Evolutionary conservation across 2,113 vertebrate genomes (phyloP).

Genomic region (Malaclemys terrapin): DNA sequence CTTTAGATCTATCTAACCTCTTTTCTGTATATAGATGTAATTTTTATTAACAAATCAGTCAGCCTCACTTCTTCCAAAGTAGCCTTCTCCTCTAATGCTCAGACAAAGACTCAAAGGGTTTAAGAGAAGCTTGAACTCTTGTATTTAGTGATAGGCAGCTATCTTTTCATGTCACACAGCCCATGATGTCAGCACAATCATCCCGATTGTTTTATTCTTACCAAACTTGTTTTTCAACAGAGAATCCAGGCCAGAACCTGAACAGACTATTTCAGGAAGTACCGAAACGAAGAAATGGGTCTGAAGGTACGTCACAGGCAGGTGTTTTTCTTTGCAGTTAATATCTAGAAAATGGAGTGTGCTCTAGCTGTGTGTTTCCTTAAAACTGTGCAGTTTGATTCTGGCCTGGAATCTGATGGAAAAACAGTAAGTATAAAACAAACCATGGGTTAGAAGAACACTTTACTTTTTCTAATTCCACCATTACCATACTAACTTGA

Average conservation of each 20-base stretch:
- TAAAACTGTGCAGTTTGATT: constrained; percentile 83
- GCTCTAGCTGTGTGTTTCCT: constrained; percentile 81
- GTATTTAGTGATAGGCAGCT: constrained; percentile 55
- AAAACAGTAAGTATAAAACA: constrained; percentile 91
- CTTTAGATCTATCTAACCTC: constrained; percentile 62
- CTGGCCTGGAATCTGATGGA: constrained; percentile 93
- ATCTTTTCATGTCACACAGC: constrained; percentile 79
- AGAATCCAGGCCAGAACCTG: constrained; percentile 99
- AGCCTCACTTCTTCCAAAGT: constrained; percentile 75
- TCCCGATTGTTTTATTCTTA: constrained; percentile 93
- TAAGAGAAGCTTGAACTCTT: constrained; percentile 43
- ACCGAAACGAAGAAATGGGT: constrained; percentile 97
- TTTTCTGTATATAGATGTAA: constrained; percentile 67
- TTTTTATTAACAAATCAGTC: constrained; percentile 73
- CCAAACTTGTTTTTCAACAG: constrained; percentile 98
- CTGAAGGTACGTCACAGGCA: constrained; percentile 96
- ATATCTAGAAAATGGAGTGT: constrained; percentile 85
- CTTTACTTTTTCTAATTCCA: constrained; percentile 68
- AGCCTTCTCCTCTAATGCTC: constrained; percentile 55
- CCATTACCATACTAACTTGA: constrained; percentile 69
- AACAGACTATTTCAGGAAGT: constrained; percentile 98
- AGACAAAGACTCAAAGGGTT: constrained; percentile 10
- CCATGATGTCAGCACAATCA: constrained; percentile 78
- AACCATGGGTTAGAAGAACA: constrained; percentile 78
- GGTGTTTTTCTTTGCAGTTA: constrained; percentile 92